Evolutionary conservation across 2,797 vertebrate species (phyloP).

Genomic region (Pipistrellus pygmaeus): DNA sequence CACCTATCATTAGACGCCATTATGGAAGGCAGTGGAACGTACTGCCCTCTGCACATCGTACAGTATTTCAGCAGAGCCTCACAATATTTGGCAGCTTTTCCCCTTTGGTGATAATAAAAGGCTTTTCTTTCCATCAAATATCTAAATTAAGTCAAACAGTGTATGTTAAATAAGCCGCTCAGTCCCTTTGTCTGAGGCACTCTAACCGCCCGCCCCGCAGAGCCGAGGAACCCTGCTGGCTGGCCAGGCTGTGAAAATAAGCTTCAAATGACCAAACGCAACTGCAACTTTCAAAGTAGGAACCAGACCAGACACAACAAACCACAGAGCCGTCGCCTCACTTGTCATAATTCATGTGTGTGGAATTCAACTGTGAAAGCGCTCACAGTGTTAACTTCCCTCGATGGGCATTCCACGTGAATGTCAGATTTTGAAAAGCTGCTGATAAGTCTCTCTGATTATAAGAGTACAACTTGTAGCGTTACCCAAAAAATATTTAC

Average conservation of each 20-base stretch:
- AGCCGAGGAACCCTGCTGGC: slow-evolving; percentile 90
- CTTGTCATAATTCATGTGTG: slow-evolving; percentile 91
- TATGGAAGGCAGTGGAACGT: slow-evolving; percentile 79
- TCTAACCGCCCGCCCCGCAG: slow-evolving; percentile 81
- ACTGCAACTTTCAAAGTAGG: slow-evolving; percentile 89
- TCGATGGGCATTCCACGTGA: slow-evolving; percentile 86
- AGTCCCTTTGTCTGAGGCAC: slow-evolving; percentile 87
- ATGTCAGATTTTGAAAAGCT: slow-evolving; percentile 79
- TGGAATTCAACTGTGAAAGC: slow-evolving; percentile 89
- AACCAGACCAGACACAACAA: slow-evolving; percentile 95
- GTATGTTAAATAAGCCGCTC: slow-evolving; percentile 87
- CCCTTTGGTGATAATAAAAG: slow-evolving; percentile 86
- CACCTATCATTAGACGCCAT: slow-evolving; percentile 82
- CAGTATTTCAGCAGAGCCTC: slow-evolving; percentile 70
- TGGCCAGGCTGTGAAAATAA: slow-evolving; percentile 90
- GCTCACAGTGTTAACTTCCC: slow-evolving; percentile 87
- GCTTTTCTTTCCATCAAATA: slow-evolving; percentile 87
- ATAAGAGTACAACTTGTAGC: slow-evolving; percentile 84
- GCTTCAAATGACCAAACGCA: slow-evolving; percentile 90
- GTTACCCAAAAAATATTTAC: slow-evolving; percentile 86
- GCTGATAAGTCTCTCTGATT: slow-evolving; percentile 90
- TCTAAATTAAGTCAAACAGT: slow-evolving; percentile 90
- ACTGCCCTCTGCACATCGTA: slow-evolving; percentile 73
- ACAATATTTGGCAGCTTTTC: slow-evolving; percentile 80
- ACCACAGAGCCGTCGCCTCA: slow-evolving; percentile 89